Evolutionary conservation across 2,888 invertebrate genomes (phyloP).

Genomic region (Saturnia japonica): DNA sequence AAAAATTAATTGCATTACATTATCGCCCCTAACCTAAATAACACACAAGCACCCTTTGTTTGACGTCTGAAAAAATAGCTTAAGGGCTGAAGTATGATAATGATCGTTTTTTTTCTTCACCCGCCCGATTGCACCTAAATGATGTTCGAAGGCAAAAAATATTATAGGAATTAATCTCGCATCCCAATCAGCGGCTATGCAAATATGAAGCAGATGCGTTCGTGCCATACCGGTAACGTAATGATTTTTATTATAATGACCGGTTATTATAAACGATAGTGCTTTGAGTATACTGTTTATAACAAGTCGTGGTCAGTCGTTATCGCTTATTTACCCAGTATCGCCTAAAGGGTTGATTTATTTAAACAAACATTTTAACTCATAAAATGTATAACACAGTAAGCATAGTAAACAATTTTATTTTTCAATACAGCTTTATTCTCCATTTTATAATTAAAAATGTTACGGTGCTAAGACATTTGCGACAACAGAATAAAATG

Average conservation of each 20-base stretch:
- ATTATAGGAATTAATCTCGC: slow-evolving; percentile 77
- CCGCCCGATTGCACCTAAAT: slow-evolving; percentile 78
- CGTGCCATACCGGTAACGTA: slow-evolving; percentile 63
- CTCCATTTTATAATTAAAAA: no score
- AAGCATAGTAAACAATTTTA: not conserved
- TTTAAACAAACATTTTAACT: not conserved
- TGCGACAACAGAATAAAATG: not conserved
- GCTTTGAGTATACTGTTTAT: slow-evolving; percentile 18
- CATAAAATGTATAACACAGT: not conserved
- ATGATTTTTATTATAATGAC: slow-evolving; percentile 50
- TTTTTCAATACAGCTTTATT: not conserved
- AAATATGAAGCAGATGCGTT: slow-evolving; percentile 75
- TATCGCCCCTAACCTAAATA: slow-evolving; percentile 81
- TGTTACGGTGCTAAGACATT: no score
- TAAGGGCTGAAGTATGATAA: slow-evolving; percentile 80
- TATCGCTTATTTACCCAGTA: not conserved
- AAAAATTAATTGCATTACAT: slow-evolving; percentile 80
- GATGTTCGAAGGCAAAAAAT: slow-evolving; percentile 77
- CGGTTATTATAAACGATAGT: slow-evolving; percentile 51
- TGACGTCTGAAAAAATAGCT: slow-evolving; percentile 78
- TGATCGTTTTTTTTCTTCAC: slow-evolving; percentile 65
- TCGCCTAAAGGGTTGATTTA: not conserved
- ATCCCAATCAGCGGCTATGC: slow-evolving; percentile 76
- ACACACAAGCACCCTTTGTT: slow-evolving; percentile 79
- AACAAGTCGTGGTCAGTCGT: slow-evolving; percentile 3